phyloP scores from a whole-genome alignment of 2,113 vertebrate species.

The Oenanthe oenanthe region DNA sequence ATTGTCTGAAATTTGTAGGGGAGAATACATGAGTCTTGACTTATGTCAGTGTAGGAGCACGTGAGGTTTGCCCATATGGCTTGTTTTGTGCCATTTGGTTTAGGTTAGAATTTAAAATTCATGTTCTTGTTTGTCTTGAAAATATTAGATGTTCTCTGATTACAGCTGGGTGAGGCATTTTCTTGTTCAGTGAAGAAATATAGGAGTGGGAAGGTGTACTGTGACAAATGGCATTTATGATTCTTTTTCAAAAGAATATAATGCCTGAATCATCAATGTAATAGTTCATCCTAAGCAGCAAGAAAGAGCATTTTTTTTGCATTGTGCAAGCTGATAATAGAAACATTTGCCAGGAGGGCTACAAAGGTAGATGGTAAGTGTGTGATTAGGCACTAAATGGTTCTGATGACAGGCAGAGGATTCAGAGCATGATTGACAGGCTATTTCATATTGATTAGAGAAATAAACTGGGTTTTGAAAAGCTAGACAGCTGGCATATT shows the following conservation, averaged over 20 bases:
- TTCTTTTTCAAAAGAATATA: not conserved
- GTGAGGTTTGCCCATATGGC: not conserved
- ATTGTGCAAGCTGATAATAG: not conserved
- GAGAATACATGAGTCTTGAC: not conserved
- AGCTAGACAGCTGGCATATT: not conserved
- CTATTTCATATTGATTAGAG: not conserved
- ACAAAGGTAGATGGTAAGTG: not conserved
- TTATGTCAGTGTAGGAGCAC: accelerated
- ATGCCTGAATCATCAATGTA: not conserved
- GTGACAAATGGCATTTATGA: not conserved
- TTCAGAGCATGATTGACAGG: not conserved
- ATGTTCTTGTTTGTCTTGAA: not conserved
- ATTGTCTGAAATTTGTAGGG: not conserved
- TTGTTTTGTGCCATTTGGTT: not conserved
- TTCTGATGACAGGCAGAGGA: not conserved
- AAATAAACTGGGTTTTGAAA: not conserved
- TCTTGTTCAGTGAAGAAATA: not conserved
- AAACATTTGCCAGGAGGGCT: not conserved
- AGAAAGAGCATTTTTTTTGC: not conserved
- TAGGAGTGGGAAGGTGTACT: not conserved
- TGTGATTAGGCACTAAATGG: not conserved
- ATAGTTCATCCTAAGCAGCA: not conserved
- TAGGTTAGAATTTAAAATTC: not conserved
- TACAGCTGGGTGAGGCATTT: not conserved
- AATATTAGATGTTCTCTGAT: not conserved